A percentile compares a stretch with the other conserved stretches of the same genome.
These are phyloP conservation scores for Tethya wilhelma DNA, from an alignment of 37 sponge, comb jelly and placozoan species.

Conservation along the genomic window DNA sequence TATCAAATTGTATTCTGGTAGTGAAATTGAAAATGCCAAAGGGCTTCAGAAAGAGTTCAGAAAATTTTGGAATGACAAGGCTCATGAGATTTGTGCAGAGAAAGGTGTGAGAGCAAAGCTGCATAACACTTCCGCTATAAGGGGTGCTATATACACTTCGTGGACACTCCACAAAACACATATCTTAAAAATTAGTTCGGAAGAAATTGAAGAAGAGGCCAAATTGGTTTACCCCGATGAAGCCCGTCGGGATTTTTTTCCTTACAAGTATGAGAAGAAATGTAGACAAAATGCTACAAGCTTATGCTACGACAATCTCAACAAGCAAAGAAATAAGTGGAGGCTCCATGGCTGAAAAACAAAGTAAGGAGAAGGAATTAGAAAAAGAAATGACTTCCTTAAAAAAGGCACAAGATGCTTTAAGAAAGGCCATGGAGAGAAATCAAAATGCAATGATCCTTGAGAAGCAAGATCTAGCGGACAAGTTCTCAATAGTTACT, in stretches of 20 bases:
- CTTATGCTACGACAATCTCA: background rate
- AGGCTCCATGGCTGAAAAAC: background rate
- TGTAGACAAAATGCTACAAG: background rate
- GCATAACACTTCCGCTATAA: background rate
- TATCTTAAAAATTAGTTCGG: background rate
- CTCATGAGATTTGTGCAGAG: background rate
- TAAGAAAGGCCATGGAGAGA: background rate
- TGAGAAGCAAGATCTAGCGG: no score
- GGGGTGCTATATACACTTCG: background rate
- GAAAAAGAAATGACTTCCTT: background rate
- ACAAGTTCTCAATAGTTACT: no score
- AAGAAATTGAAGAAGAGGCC: background rate
- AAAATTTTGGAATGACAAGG: background rate
- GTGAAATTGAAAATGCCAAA: background rate
- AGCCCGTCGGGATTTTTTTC: background rate
- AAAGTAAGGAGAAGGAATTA: background rate
- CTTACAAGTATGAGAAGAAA: background rate
- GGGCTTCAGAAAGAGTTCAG: background rate
- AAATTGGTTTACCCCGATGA: background rate
- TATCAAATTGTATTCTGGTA: background rate
- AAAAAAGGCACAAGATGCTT: background rate
- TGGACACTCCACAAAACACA: background rate
- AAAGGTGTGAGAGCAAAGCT: background rate
- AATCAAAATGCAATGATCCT: no score
- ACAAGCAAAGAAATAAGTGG: background rate